phyloP scores from a whole-genome alignment of 2,888 invertebrate species.

The Sceliomorpha sp. region DNA sequence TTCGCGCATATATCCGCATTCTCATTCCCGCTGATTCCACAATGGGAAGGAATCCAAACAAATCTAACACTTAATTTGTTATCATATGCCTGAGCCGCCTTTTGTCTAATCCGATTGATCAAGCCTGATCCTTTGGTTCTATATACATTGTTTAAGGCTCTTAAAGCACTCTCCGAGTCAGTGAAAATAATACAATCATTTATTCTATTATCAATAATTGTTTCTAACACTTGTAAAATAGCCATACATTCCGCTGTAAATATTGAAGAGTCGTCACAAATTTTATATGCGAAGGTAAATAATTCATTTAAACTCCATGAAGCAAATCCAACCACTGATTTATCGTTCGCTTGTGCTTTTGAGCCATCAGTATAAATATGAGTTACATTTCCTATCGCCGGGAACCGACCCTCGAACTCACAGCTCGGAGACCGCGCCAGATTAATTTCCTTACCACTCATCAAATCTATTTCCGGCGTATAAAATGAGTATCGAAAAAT shows the following conservation, averaged over 20 bases:
- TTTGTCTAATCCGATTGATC: background rate
- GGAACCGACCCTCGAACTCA: background rate
- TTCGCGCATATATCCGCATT: background rate
- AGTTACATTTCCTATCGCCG: background rate
- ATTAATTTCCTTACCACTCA: background rate
- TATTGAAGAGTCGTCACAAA: too few species aligned
- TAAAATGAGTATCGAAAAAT: conserved; percentile 3
- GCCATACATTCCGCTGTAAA: too few species aligned
- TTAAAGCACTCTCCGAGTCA: background rate
- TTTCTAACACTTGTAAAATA: too few species aligned
- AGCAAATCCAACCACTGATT: conserved; percentile 7
- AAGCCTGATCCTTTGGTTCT: background rate
- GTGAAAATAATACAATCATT: background rate
- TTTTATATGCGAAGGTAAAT: background rate
- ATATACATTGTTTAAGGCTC: too few species aligned
- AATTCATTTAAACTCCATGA: background rate
- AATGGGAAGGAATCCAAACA: too few species aligned
- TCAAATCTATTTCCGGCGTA: conserved; percentile 6
- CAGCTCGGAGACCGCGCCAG: background rate
- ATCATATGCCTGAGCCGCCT: background rate
- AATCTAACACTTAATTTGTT: background rate
- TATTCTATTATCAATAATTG: too few species aligned
- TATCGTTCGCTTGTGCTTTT: conserved; percentile 1
- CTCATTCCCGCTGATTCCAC: background rate
- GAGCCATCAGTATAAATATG: conserved; percentile 21